Evolutionary conservation across 2,113 vertebrate species (phyloP), one percentile per base, ranked within the genome.

Genomic region (Ammospiza caudacuta): DNA sequence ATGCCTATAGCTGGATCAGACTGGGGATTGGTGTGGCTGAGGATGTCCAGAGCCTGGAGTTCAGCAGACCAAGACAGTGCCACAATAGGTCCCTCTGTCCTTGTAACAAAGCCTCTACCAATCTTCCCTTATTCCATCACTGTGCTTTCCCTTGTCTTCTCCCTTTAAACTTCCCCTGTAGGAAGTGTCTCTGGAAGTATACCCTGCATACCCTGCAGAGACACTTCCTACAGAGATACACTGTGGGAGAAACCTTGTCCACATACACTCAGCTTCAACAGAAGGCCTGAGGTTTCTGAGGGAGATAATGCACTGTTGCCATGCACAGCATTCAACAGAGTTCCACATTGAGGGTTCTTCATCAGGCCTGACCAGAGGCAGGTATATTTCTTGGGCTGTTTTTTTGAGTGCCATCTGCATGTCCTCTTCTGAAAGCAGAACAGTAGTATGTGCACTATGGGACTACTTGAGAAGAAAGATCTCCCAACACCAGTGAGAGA

Each of bases 81-180:
- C 83, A 92, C 95, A 88, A 27, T 10, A 87, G 78, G 9, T 74
- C 21, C 33, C 43, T 63, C 95, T 94, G 47, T 94, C 87, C 94
- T 97, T 95, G 95, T 76, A 96, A 90, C 88, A 92, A 97, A 98
- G 80, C 86, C 22, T 72, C 59, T 29, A 80, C 55, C 35, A 62
- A 57, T 51, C 27, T 79, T 82, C 76, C 72, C 68, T 86, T 76
- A 80, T 44, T 31, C 35, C 61, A 87, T 35, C 41, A 58, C n/a
- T 54, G 18, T 66, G 17, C 15, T 62, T 79, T 89, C 76, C 33
- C 46, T 94, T 57, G 80, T 95, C 49, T 82, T 61, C 44, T 94
- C 67, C 89, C 74, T 94, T 84, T 78, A 54, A 90, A 76, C 80
- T 70, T 61, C 37, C 37, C 11, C 37, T 39, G 37, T 39, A 39